phyloP scores from a whole-genome alignment of 1,140 invertebrate species.

The Drosophila seguyi region DNA sequence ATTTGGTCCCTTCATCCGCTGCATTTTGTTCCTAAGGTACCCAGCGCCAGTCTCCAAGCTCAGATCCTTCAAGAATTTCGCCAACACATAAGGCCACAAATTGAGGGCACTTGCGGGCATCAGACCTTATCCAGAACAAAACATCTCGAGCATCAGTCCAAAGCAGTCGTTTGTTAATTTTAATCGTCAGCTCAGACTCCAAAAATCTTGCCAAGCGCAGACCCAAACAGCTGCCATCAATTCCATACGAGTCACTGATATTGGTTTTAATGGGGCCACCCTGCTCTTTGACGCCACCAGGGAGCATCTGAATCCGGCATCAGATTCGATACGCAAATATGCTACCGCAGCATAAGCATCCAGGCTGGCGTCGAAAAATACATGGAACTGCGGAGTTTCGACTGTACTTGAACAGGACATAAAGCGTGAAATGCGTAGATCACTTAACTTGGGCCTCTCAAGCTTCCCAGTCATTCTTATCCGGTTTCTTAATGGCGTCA shows the following conservation, averaged over 20 bases:
- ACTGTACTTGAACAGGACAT: background rate
- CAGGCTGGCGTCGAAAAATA: too few relatives aligned
- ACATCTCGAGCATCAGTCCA: constrained; percentile 1
- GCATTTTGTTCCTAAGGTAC: too few relatives aligned
- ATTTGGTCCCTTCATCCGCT: too few relatives aligned
- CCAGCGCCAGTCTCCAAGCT: too few relatives aligned
- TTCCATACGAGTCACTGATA: background rate
- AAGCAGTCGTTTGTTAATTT: background rate
- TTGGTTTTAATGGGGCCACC: too few relatives aligned
- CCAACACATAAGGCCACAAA: background rate
- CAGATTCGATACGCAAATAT: background rate
- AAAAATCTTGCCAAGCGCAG: background rate
- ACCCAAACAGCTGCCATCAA: background rate
- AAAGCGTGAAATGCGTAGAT: background rate
- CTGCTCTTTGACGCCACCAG: background rate
- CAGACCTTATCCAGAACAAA: background rate
- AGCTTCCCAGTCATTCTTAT: background rate
- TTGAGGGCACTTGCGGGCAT: background rate
- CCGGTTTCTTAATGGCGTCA: background rate
- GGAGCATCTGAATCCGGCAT: background rate
- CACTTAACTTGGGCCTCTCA: background rate
- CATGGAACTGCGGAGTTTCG: too few relatives aligned
- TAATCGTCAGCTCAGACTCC: background rate
- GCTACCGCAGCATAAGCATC: background rate
- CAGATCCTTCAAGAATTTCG: background rate